A percentile compares a stretch with the other conserved stretches of the same genome.
Evolutionary conservation across 2,888 invertebrate genomes (phyloP).

Genomic region (Galerucella nymphaeae): DNA sequence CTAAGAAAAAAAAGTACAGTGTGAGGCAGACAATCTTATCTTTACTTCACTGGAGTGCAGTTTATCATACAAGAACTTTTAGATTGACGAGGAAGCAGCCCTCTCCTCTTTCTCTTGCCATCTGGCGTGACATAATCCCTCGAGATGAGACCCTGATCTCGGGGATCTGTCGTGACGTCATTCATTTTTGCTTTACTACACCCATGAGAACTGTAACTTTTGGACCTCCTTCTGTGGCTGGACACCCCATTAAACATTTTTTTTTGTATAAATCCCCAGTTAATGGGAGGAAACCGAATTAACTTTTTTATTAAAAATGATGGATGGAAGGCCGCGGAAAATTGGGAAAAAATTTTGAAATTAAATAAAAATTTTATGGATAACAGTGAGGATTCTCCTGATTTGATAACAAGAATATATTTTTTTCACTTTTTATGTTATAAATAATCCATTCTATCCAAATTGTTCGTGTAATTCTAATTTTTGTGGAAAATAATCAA

Average conservation of each 20-base stretch:
- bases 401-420: too few relatives aligned
- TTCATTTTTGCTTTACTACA: slow-evolving; percentile 49
- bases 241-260: slow-evolving; percentile 46
- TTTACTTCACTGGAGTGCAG: slow-evolving; percentile 1
- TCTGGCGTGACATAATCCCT: slow-evolving; percentile 61
- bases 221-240: slow-evolving; percentile 47
- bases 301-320: slow-evolving; percentile 6
- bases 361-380: too few relatives aligned
- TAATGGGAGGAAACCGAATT: slow-evolving; percentile 23
- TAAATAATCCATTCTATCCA: too few relatives aligned
- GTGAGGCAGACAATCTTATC: too few relatives aligned
- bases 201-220: slow-evolving; percentile 55
- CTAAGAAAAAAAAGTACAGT: too few relatives aligned
- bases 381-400: too few relatives aligned
- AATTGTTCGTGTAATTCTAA: too few relatives aligned
- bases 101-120: slow-evolving; percentile 45
- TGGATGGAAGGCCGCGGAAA: too few relatives aligned
- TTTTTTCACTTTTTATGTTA: too few relatives aligned
- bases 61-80: slow-evolving; percentile 26
- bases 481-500: too few relatives aligned
- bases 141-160: slow-evolving; percentile 61
- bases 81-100: slow-evolving; percentile 51
- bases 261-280: slow-evolving; percentile 50
- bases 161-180: slow-evolving; percentile 59
- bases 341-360: too few relatives aligned